Evolutionary conservation across 1,140 invertebrate species (phyloP), one percentile per base, ranked within the genome.

Genomic region (Drosophila repletoides): DNA sequence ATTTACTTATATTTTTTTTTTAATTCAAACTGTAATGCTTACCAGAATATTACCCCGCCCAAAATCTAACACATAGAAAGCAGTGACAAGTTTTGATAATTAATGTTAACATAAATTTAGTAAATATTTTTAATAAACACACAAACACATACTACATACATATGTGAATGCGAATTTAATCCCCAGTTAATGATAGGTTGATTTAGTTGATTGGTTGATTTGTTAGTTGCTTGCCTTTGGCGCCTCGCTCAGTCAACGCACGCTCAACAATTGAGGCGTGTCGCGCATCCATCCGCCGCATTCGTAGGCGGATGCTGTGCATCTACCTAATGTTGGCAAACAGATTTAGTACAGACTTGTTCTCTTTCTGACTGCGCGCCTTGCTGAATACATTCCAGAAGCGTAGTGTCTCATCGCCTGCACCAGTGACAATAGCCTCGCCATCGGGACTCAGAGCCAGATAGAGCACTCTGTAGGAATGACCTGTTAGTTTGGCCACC

Each of bases 351-450:
- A 98, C 97, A 28, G 97, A 98, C 90, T 98, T 97, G 58, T 97
- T 97, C 91, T 98, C 97, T 91, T 97, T 96, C 89, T 98, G 96
- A 56, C 97, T 98, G 38, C 97, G 93, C 9, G 97, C 97, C 93
- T 99, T 99, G 70, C 96, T 98, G 90, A 99, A 99, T 0, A 99
- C 97, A 92, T 99, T 99, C 98, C 98, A 99, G 91, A 99, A 99
- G 9, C 99, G 92, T 4, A 99, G 92, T 0, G 99, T 99, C 91
- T 99, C 99, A 91, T 99, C 99, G 0, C 98, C 99, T 10, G 98
- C 98, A 5, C 98, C 99, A 0, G 99, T 99, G 0, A 99, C 99
- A 66, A 99, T 99, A 0, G 98, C 97, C 91, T 99, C 98, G 12
- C 98, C 99, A 91, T 99, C 98, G 0, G 99, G 99, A 24, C 98